These are phyloP conservation scores for Tetrao urogallus DNA, from an alignment of 2,113 vertebrate species.

Conservation along the genomic window DNA sequence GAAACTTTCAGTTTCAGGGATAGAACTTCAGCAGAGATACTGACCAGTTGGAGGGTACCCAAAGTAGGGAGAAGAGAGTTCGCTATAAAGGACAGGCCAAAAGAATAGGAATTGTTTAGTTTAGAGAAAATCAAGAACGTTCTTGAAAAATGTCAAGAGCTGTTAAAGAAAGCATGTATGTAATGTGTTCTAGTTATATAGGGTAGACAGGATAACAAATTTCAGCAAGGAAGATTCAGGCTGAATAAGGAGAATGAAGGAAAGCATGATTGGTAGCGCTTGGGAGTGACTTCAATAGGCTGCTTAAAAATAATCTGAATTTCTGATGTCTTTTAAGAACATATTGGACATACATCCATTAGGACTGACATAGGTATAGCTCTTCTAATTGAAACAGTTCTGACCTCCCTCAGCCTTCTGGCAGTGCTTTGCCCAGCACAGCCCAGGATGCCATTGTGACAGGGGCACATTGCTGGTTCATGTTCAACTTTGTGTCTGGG, in stretches of 20 bases:
- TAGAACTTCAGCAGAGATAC: background rate
- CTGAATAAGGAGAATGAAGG: background rate
- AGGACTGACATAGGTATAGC: background rate
- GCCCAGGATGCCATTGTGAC: background rate
- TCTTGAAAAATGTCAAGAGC: background rate
- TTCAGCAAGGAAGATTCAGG: background rate
- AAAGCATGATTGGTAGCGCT: background rate
- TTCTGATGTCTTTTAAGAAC: background rate
- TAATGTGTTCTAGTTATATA: background rate
- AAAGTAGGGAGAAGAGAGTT: background rate
- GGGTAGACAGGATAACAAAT: background rate
- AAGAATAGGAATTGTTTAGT: background rate
- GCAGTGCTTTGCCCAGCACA: background rate
- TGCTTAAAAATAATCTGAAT: background rate
- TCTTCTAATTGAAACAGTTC: background rate
- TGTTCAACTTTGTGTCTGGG: background rate
- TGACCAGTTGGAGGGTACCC: background rate
- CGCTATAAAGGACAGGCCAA: background rate
- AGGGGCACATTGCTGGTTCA: background rate
- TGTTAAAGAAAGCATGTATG: background rate
- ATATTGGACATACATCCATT: background rate
- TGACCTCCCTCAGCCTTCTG: background rate
- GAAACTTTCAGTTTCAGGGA: background rate
- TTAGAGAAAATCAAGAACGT: background rate
- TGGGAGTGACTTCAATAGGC: background rate